Percentiles rank a stretch among this genome's conserved stretches.
These are phyloP conservation scores for Leptobrachium ailaonicum DNA, from an alignment of 2,113 vertebrate species.

Conservation along the genomic window DNA sequence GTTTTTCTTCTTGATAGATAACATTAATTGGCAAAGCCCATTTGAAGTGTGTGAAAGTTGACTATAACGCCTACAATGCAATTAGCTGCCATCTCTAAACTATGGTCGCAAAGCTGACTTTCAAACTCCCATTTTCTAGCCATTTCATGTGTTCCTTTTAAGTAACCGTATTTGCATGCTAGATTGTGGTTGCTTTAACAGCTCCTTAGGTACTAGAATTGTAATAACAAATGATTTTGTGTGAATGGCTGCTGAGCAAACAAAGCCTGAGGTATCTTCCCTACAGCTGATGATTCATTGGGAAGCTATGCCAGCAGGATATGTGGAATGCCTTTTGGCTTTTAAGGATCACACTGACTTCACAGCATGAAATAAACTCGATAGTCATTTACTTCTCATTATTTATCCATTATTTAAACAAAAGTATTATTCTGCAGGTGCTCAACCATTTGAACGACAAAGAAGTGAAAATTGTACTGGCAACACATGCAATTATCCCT, in stretches of 20 bases:
- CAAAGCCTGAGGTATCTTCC: neutral
- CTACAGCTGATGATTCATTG: neutral
- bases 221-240: no score
- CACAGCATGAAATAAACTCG: neutral
- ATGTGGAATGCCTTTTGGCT: neutral
- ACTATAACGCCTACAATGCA: no score
- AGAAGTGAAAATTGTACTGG: slow-evolving; percentile 84
- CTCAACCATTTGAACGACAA: slow-evolving; percentile 81
- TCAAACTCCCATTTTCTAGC: no score
- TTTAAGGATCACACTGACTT: neutral
- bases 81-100: no score
- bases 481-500: slow-evolving; percentile 76
- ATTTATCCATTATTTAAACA: neutral
- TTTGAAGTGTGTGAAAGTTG: no score
- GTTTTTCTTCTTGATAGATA: no score
- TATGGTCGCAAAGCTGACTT: no score
- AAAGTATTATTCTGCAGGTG: slow-evolving; percentile 69
- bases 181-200: no score
- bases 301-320: neutral
- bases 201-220: no score
- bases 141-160: no score
- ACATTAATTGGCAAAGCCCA: no score
- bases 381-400: neutral
- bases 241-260: neutral
- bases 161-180: no score